These are phyloP conservation scores for Ochropacha duplaris DNA, from an alignment of 2,888 invertebrate species.

Conservation along the genomic window DNA sequence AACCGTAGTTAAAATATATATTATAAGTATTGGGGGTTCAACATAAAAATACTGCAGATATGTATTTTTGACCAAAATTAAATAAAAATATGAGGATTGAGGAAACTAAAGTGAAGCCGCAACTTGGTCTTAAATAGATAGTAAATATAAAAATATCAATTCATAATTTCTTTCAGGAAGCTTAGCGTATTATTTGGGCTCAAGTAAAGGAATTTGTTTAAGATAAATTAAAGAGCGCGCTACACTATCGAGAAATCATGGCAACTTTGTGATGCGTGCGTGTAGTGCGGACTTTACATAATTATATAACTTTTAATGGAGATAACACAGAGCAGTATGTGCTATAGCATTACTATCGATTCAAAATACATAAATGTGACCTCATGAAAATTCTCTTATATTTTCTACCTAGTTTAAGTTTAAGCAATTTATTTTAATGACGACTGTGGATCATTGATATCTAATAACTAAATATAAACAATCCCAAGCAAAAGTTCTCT, in stretches of 20 bases:
- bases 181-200: not conserved
- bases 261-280: not conserved
- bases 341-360: not conserved
- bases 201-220: slow-evolving; percentile 2
- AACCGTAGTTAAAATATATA: not conserved
- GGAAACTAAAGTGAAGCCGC: not conserved
- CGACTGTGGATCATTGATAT: too few relatives aligned
- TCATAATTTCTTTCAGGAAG: slow-evolving; percentile 4
- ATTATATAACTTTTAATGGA: too few relatives aligned
- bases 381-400: not conserved
- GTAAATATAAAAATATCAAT: not conserved
- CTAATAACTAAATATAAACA: too few relatives aligned
- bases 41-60: not conserved
- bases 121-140: not conserved
- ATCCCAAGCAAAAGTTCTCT: too few relatives aligned
- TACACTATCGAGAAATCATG: not conserved
- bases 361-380: not conserved
- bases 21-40: not conserved
- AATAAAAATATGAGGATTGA: not conserved
- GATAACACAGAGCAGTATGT: not conserved
- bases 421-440: slow-evolving; percentile 1
- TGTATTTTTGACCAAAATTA: not conserved
- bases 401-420: not conserved
- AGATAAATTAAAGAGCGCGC: not conserved
- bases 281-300: not conserved